Evolutionary conservation across 2,113 vertebrate genomes (phyloP).

Genomic region (Egretta garzetta): DNA sequence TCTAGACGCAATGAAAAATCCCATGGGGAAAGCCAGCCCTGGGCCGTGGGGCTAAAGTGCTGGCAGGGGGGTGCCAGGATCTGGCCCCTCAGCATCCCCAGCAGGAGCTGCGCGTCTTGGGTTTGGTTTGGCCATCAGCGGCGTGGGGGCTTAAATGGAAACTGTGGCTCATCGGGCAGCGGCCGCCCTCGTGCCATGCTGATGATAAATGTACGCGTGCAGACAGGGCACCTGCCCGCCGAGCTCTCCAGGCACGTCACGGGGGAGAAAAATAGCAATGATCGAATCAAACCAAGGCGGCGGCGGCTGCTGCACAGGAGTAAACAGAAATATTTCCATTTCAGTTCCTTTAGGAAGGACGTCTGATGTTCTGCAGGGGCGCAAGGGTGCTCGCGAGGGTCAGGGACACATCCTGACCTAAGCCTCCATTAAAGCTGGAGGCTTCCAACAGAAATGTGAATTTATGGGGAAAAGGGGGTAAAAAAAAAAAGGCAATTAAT

Average conservation of each 20-base stretch:
- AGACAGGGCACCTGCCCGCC: background rate
- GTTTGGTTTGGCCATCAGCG: background rate
- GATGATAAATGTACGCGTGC: background rate
- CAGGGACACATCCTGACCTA: background rate
- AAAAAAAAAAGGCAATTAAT: too few relatives aligned
- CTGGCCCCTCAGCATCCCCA: background rate
- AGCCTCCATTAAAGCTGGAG: background rate
- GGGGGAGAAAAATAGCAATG: background rate
- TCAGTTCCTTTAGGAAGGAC: background rate
- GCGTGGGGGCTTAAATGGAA: background rate
- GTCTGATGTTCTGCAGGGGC: background rate
- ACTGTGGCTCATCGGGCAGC: background rate
- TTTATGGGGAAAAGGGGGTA: background rate
- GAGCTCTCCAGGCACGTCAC: background rate
- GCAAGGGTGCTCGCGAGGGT: background rate
- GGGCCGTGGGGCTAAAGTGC: background rate
- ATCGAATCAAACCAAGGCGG: background rate
- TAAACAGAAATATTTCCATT: background rate
- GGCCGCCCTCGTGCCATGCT: background rate
- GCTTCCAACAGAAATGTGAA: background rate
- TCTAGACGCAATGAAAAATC: background rate
- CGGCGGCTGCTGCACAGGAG: background rate
- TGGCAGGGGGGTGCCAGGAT: background rate
- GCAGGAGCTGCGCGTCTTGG: background rate
- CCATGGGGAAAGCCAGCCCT: rapidly evolving